Conservation (phyloP, 2,888 invertebrate species). For the Chamaedrilus cognettii region DNA sequence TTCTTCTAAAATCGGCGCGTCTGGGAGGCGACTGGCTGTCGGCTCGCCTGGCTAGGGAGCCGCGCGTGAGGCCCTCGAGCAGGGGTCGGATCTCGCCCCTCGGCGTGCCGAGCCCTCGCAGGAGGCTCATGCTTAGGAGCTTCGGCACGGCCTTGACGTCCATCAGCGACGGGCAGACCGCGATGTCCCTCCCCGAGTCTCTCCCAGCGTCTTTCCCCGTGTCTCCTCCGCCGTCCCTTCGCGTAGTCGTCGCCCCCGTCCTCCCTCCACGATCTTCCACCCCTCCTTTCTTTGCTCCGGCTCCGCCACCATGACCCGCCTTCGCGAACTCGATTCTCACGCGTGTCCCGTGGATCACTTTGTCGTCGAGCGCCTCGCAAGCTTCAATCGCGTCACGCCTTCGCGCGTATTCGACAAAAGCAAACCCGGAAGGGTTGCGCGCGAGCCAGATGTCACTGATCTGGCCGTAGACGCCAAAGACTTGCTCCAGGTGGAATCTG, state of each 20-base stretch:
- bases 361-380: not conserved
- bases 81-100: not conserved
- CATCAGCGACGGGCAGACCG: not conserved
- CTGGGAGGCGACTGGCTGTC: no score
- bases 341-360: not conserved
- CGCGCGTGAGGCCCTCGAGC: not conserved
- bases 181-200: not conserved
- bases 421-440: slow-evolving; percentile 85
- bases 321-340: not conserved
- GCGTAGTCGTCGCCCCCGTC: no score
- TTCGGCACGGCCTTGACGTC: not conserved
- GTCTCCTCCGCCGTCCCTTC: not conserved
- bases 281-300: no score
- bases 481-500: slow-evolving; percentile 87
- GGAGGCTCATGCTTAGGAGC: not conserved
- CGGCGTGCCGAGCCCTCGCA: not conserved
- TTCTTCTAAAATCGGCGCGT: no score
- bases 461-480: slow-evolving; percentile 90
- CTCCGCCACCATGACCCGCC: not conserved
- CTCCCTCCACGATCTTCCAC: no score
- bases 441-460: slow-evolving; percentile 91
- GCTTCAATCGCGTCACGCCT: not conserved
- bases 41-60: no score
- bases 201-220: not conserved
- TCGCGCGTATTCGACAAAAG: slow-evolving; percentile 76